phyloP scores from a whole-genome alignment of 1,140 invertebrate species.

The Scaptomyza montana region DNA sequence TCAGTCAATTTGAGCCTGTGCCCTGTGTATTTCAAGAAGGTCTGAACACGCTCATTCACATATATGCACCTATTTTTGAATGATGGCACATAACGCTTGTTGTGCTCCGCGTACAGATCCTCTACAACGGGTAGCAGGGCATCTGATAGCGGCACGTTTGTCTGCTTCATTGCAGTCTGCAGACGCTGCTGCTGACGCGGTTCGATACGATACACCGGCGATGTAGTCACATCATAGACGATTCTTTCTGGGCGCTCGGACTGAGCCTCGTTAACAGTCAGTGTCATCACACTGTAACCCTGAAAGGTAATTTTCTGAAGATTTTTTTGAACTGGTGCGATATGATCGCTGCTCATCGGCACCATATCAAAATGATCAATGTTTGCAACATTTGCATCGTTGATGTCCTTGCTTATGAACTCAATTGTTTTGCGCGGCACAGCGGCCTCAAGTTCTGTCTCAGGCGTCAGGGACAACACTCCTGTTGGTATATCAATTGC shows the following conservation, averaged over 20 bases:
- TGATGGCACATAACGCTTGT: not conserved
- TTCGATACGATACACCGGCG: slow-evolving; percentile 6
- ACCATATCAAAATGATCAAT: slow-evolving; percentile 7
- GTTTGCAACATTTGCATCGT: no score
- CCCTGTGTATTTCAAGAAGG: no score
- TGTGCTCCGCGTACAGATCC: slow-evolving; percentile 36
- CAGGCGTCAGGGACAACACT: slow-evolving; percentile 14
- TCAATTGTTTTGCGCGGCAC: slow-evolving; percentile 15
- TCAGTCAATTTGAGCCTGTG: no score
- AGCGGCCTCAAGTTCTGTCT: slow-evolving; percentile 9
- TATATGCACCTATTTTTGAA: no score
- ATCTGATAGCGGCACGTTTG: slow-evolving; percentile 1
- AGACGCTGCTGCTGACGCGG: slow-evolving; percentile 19
- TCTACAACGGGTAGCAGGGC: slow-evolving; percentile 27
- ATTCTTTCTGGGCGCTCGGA: not conserved
- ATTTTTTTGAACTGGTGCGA: not conserved
- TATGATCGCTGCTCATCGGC: slow-evolving; percentile 2
- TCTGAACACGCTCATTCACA: no score
- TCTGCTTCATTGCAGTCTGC: slow-evolving; percentile 36
- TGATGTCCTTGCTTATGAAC: not conserved
- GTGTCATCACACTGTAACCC: slow-evolving; percentile 23
- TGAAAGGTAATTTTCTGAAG: slow-evolving; percentile 32
- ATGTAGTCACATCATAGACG: slow-evolving; percentile 5
- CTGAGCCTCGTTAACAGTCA: not conserved
- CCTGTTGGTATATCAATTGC: slow-evolving; percentile 27